Evolutionary conservation across 1,140 invertebrate genomes (phyloP).

Genomic region (Chrysomallon squamiferum): DNA sequence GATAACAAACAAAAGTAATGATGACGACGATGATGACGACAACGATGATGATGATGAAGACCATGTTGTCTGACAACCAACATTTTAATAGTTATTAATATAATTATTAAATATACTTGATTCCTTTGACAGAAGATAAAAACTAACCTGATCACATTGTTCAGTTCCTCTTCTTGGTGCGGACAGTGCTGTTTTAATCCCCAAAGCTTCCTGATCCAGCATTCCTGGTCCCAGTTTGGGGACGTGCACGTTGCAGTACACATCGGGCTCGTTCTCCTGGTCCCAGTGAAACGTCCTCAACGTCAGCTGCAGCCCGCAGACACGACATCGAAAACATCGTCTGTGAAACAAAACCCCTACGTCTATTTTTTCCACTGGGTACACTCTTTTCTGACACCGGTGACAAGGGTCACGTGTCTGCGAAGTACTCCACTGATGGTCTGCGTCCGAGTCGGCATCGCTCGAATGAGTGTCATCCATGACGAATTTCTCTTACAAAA

Average conservation of each 20-base stretch:
- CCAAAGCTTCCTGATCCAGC: conserved; percentile 46
- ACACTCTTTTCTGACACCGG: conserved; percentile 55
- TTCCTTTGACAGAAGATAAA: no score
- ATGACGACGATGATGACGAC: no score
- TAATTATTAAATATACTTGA: no score
- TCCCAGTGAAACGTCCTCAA: conserved; percentile 56
- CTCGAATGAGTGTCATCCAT: conserved; percentile 3
- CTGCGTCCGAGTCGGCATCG: not conserved
- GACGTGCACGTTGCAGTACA: conserved; percentile 57
- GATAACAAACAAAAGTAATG: no score
- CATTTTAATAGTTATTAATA: no score
- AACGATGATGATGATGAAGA: no score
- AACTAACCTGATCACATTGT: conserved; percentile 46
- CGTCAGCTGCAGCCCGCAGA: conserved; percentile 50
- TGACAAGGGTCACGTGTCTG: conserved; percentile 49
- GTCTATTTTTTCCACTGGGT: conserved; percentile 58
- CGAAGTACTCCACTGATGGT: not conserved
- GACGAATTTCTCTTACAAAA: no score
- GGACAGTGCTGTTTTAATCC: conserved; percentile 52
- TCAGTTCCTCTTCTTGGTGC: conserved; percentile 45
- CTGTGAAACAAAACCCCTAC: conserved; percentile 58
- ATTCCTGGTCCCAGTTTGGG: conserved; percentile 50
- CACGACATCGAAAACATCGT: conserved; percentile 55
- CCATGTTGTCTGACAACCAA: no score
- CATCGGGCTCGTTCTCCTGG: conserved; percentile 48